These are phyloP conservation scores for Metridium senile DNA, from an alignment of 92 coral and sea anemone genomes.

Conservation along the genomic window DNA sequence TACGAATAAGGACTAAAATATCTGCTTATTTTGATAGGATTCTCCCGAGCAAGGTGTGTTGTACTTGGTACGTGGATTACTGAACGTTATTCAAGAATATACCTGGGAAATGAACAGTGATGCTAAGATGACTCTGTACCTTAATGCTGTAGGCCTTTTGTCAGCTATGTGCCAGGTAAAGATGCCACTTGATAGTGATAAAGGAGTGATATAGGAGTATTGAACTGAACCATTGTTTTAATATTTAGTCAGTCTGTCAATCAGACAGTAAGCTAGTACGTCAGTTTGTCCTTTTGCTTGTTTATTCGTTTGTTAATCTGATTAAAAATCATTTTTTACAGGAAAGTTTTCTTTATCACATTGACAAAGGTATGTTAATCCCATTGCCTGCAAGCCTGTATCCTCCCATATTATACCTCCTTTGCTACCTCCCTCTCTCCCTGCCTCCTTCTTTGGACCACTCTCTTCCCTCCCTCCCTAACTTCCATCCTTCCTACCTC, in stretches of 20 bases:
- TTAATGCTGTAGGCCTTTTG: conserved; percentile 85
- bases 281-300: neutral
- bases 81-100: conserved; percentile 91
- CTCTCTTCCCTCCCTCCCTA: too few species aligned
- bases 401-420: neutral
- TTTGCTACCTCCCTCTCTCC: too few species aligned
- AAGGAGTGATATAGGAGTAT: too few species aligned
- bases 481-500: too few species aligned
- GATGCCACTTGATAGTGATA: too few species aligned
- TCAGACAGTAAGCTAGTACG: neutral
- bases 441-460: too few species aligned
- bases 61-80: conserved; percentile 86
- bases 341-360: conserved; percentile 75
- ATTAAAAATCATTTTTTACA: neutral
- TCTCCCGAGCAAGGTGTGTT: conserved; percentile 95
- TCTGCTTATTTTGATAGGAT: conserved; percentile 58
- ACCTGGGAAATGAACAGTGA: conserved; percentile 91
- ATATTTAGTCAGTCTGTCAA: too few species aligned
- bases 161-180: conserved; percentile 93
- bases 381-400: neutral
- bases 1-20: too few species aligned
- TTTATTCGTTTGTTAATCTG: neutral
- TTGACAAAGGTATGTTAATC: conserved; percentile 77
- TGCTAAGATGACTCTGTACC: conserved; percentile 86
- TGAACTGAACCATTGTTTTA: too few species aligned